phyloP scores from a whole-genome alignment of 2,888 invertebrate species.

The Dryobota labecula region DNA sequence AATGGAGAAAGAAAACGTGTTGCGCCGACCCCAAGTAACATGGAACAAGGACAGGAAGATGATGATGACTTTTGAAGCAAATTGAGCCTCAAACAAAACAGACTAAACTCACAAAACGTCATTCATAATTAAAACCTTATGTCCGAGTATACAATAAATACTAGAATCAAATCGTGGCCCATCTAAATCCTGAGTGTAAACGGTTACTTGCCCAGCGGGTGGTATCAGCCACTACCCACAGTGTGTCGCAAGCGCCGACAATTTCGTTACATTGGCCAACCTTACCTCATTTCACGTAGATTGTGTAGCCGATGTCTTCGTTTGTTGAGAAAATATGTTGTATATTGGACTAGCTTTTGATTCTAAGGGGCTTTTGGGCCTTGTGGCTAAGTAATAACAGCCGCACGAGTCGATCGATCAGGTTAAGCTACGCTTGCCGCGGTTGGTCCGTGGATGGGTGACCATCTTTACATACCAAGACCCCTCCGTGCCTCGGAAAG shows the following conservation, averaged over 20 bases:
- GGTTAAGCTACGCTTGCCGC: no score
- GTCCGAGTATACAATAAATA: slow-evolving; percentile 26
- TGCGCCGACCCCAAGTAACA: no score
- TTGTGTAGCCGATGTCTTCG: slow-evolving; percentile 68
- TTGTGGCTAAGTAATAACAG: no score
- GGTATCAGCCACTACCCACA: slow-evolving; percentile 65
- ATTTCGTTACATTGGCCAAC: slow-evolving; percentile 78
- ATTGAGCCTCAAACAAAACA: not conserved
- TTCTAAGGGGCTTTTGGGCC: no score
- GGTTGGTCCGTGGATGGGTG: no score
- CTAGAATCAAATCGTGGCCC: slow-evolving; percentile 35
- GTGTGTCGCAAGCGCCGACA: slow-evolving; percentile 74
- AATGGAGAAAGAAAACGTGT: no score
- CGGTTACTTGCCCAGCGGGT: slow-evolving; percentile 60
- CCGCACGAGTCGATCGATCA: no score
- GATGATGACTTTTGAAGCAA: no score
- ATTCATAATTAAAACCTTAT: not conserved
- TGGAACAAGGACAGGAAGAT: no score
- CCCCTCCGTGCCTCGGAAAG: no score
- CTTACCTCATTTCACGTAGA: slow-evolving; percentile 75
- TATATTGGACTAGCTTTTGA: slow-evolving; percentile 22
- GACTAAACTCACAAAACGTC: slow-evolving; percentile 1
- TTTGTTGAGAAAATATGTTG: slow-evolving; percentile 67
- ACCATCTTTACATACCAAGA: no score
- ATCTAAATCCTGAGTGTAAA: slow-evolving; percentile 53